phyloP scores from a whole-genome alignment of 2,797 vertebrate species.

The Iguana delicatissima region DNA sequence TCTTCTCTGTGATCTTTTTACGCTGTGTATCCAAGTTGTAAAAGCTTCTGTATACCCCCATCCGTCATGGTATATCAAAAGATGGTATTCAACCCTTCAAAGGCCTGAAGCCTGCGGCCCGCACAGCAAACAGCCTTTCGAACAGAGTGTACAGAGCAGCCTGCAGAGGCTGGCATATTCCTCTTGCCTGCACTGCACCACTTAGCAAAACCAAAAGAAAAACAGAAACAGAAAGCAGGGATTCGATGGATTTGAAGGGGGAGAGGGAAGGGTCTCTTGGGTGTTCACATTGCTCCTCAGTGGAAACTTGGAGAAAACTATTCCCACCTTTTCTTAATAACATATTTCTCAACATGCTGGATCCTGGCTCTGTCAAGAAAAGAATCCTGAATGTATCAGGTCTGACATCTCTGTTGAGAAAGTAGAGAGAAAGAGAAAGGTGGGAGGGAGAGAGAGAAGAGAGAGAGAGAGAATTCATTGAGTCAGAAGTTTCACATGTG shows the following conservation, averaged over 20 bases:
- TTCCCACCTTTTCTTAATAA: slow-evolving; percentile 34
- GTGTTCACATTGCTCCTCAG: slow-evolving; percentile 27
- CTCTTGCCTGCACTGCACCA: slow-evolving; percentile 46
- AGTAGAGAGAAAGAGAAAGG: slow-evolving; percentile 15
- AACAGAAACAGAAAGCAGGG: background rate
- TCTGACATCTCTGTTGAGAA: slow-evolving; percentile 48
- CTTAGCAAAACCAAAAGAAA: slow-evolving; percentile 45
- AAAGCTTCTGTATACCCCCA: slow-evolving; percentile 76
- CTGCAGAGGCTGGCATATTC: slow-evolving; percentile 80
- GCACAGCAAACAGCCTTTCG: slow-evolving; percentile 95
- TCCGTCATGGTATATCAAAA: slow-evolving; percentile 93
- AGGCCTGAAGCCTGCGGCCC: slow-evolving; percentile 99
- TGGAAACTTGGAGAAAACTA: background rate
- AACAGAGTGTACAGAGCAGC: slow-evolving; percentile 89
- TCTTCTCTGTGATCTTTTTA: slow-evolving; percentile 54
- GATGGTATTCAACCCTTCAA: slow-evolving; percentile 99
- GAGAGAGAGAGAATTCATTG: slow-evolving; percentile 25
- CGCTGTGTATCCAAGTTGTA: slow-evolving; percentile 74
- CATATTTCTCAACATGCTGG: slow-evolving; percentile 17
- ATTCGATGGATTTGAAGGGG: background rate
- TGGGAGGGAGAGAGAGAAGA: slow-evolving; percentile 42
- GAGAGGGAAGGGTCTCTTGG: background rate
- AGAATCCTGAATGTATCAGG: slow-evolving; percentile 43
- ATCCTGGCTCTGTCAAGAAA: slow-evolving; percentile 58
- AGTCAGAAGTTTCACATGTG: slow-evolving; percentile 40